Conservation (phyloP, 2,797 vertebrate species). For the Nyctalus aviator region DNA sequence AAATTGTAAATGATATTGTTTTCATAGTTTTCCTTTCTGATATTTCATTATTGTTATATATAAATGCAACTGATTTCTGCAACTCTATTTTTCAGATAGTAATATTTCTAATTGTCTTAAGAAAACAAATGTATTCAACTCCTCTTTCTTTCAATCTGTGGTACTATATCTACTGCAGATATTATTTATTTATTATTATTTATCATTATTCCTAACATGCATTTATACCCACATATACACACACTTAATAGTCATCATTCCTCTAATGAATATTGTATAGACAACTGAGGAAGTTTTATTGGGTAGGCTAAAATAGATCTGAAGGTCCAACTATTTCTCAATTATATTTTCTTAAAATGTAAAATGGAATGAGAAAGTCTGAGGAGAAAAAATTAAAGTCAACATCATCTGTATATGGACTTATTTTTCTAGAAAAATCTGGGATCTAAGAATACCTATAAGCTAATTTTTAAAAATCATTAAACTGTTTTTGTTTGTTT, state of each 20-base stretch:
- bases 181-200: conserved; percentile 20
- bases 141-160: background rate
- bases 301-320: background rate
- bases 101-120: background rate
- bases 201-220: background rate
- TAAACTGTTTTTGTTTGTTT: background rate
- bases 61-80: no score
- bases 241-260: background rate
- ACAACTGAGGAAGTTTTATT: background rate
- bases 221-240: background rate
- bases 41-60: no score
- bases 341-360: background rate
- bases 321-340: conserved; percentile 37
- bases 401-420: conserved; percentile 7
- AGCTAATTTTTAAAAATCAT: background rate
- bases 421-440: background rate
- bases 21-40: no score
- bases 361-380: background rate
- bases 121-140: background rate
- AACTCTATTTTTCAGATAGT: conserved; percentile 22
- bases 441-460: background rate
- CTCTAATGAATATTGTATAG: conserved; percentile 66
- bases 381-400: conserved; percentile 40
- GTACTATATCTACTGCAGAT: background rate
- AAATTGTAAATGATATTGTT: no score